These are phyloP conservation scores for Dendrocincla tyrannina DNA, from an alignment of 2,797 vertebrate genomes.

Conservation along the genomic window DNA sequence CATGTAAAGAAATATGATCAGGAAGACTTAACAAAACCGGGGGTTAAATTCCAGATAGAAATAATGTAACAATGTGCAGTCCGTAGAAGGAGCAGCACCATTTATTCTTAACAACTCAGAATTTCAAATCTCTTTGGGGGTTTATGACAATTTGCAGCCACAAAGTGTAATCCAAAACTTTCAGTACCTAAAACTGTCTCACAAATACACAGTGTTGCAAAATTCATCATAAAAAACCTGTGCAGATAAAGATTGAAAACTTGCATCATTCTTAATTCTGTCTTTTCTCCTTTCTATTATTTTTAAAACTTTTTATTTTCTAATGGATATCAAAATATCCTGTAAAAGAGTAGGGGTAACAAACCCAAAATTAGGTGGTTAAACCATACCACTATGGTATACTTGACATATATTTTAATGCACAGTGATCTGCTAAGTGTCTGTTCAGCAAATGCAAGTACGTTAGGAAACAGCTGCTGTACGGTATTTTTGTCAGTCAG, in stretches of 20 bases:
- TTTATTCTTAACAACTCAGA: not conserved
- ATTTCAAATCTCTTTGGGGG: not conserved
- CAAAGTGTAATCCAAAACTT: not conserved
- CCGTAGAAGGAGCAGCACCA: not conserved
- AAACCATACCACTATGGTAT: not conserved
- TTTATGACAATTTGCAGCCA: not conserved
- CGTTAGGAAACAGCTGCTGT: not conserved
- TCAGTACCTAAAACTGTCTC: not conserved
- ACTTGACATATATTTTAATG: not conserved
- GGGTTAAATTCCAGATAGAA: not conserved
- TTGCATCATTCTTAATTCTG: not conserved
- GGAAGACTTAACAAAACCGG: not conserved
- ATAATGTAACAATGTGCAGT: not conserved
- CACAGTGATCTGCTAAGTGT: not conserved
- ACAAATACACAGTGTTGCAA: not conserved
- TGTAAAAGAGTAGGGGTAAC: not conserved
- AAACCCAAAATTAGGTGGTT: not conserved
- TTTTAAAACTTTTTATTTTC: not conserved
- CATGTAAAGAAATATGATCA: not conserved
- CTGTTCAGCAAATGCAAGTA: not conserved
- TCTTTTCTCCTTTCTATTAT: not conserved
- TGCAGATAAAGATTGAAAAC: not conserved
- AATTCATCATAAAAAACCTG: not conserved
- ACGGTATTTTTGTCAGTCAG: not conserved
- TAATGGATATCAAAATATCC: not conserved